A percentile compares a stretch with the other conserved stretches of the same genome.
Evolutionary conservation across 2,888 invertebrate species (phyloP).

Genomic region (Dexiosoma caninum): DNA sequence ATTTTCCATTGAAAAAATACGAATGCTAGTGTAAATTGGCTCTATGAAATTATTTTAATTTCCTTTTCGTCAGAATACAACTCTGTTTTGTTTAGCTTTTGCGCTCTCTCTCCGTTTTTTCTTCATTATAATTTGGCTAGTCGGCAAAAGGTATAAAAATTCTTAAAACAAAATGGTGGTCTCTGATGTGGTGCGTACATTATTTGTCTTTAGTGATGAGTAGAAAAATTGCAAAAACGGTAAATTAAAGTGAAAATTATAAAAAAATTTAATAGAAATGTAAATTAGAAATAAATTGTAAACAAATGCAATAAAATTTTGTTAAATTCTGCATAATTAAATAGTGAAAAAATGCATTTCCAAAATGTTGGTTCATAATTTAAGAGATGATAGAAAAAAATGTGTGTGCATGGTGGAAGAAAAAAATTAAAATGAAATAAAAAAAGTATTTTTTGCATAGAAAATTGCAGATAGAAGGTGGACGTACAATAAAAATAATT

Average conservation of each 20-base stretch:
- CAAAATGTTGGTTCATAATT: conserved; percentile 66
- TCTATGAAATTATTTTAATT: conserved; percentile 6
- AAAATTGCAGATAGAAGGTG: conserved; percentile 28
- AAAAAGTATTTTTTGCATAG: conserved; percentile 28
- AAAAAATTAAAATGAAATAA: conserved; percentile 65
- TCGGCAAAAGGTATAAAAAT: conserved; percentile 67
- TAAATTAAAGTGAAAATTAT: conserved; percentile 72
- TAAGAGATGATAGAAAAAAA: conserved; percentile 68
- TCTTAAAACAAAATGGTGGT: conserved; percentile 78
- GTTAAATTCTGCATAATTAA: conserved; percentile 35
- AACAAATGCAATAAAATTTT: conserved; percentile 66
- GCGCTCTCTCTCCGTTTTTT: conserved; percentile 55
- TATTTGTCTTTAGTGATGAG: conserved; percentile 75
- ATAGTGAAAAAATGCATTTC: conserved; percentile 69
- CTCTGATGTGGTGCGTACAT: conserved; percentile 78
- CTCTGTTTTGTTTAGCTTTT: conserved; percentile 51
- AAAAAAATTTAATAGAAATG: conserved; percentile 68
- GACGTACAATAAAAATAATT: not conserved
- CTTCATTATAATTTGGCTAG: conserved; percentile 45
- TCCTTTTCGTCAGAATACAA: conserved; percentile 30
- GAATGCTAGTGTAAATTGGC: too few relatives aligned
- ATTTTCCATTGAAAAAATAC: too few relatives aligned
- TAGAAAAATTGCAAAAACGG: conserved; percentile 75
- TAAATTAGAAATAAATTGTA: conserved; percentile 66
- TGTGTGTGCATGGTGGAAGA: conserved; percentile 70